A percentile compares a stretch with the other conserved stretches of the same genome.
These are phyloP conservation scores for Otis tarda DNA, from an alignment of 2,113 vertebrate genomes.

Conservation along the genomic window DNA sequence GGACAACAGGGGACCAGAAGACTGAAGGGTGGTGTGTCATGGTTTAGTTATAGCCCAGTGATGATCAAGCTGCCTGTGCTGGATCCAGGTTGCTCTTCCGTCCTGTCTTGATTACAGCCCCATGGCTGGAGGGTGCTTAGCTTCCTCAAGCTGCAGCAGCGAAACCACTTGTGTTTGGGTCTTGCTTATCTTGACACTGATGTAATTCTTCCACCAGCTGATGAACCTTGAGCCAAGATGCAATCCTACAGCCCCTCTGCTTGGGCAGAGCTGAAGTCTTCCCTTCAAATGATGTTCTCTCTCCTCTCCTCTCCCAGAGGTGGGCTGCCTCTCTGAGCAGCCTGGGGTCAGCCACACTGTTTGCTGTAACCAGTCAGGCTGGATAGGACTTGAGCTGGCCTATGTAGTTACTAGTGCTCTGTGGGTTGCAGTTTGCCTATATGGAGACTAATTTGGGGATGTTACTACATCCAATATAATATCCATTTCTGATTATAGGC, in stretches of 20 bases:
- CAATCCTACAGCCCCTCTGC: not conserved
- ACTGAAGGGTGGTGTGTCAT: rapidly evolving
- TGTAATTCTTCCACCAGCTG: not conserved
- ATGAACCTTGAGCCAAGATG: not conserved
- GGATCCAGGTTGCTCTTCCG: not conserved
- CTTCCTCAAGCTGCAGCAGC: constrained; percentile 4
- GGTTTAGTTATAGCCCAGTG: not conserved
- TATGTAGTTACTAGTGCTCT: rapidly evolving
- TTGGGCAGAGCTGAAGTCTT: not conserved
- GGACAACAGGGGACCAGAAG: not conserved
- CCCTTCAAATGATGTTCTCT: not conserved
- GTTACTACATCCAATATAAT: not conserved
- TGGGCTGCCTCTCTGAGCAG: not conserved
- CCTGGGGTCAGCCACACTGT: not conserved
- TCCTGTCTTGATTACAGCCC: not conserved
- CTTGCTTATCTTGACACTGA: not conserved
- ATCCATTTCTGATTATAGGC: not conserved
- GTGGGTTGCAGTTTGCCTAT: not conserved
- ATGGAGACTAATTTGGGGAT: not conserved
- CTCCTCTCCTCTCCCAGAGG: not conserved
- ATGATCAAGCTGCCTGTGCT: not conserved
- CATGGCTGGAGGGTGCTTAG: not conserved
- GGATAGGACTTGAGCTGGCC: not conserved
- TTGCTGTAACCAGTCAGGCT: not conserved
- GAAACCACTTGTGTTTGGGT: not conserved